These are phyloP conservation scores for Thamnophis elegans DNA, from an alignment of 2,797 vertebrate species.

Conservation along the genomic window DNA sequence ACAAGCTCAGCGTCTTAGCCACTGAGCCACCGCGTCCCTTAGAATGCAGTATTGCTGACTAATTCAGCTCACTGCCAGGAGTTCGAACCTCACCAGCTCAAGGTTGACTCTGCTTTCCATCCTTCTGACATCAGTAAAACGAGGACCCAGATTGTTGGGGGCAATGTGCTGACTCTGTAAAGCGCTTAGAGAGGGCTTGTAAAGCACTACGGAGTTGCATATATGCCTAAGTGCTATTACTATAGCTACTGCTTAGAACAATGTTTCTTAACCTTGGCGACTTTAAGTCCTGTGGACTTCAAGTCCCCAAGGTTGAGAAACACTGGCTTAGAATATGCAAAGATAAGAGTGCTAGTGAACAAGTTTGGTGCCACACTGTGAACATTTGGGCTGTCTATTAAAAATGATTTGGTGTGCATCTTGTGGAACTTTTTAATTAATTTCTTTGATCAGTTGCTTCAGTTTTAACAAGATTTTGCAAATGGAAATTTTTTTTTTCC, in stretches of 20 bases:
- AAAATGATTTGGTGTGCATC: slow-evolving; percentile 18
- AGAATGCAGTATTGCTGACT: background rate
- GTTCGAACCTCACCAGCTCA: background rate
- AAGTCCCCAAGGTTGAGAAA: too few species aligned
- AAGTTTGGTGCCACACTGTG: background rate
- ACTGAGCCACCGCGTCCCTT: background rate
- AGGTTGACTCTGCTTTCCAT: background rate
- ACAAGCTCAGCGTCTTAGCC: too few species aligned
- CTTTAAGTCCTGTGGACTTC: too few species aligned
- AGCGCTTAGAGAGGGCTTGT: background rate
- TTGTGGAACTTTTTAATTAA: slow-evolving; percentile 25
- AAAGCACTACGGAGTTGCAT: background rate
- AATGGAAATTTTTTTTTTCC: background rate
- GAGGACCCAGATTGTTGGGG: background rate
- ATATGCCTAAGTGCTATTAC: background rate
- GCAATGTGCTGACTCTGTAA: background rate
- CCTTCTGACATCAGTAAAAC: background rate
- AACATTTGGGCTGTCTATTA: background rate
- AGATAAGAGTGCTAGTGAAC: background rate
- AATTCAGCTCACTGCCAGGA: background rate
- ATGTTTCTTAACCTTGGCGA: too few species aligned
- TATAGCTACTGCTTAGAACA: slow-evolving; percentile 1
- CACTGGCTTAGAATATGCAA: slow-evolving; percentile 14
- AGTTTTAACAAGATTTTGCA: background rate
- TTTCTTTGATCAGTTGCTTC: slow-evolving; percentile 15